phyloP scores from a whole-genome alignment of 37 sponge, comb jelly and placozoan species.

The Halisarca cf. caerulea region DNA sequence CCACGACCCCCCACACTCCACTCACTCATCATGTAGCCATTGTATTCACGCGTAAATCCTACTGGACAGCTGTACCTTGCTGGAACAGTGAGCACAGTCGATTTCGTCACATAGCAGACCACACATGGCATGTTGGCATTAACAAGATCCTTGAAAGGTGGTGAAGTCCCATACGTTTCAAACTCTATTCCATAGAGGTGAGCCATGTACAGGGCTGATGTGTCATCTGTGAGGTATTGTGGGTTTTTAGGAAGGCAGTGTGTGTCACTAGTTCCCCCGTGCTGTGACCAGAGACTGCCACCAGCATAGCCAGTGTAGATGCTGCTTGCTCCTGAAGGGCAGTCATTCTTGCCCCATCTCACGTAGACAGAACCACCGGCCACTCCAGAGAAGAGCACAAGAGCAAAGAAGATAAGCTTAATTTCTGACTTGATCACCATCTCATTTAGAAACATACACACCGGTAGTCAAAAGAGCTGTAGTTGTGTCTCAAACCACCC shows the following conservation, averaged over 20 bases:
- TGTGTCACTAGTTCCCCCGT: constrained; percentile 29
- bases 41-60: constrained; percentile 26
- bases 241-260: constrained; percentile 27
- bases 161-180: constrained; percentile 2
- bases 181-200: constrained; percentile 15
- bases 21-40: constrained; percentile 33
- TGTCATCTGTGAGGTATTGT: constrained; percentile 15
- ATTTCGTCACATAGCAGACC: constrained; percentile 5
- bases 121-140: constrained; percentile 26
- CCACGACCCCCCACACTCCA: neutral
- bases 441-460: no score
- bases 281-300: neutral
- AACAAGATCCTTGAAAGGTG: constrained; percentile 1
- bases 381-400: no score
- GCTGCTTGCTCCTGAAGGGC: neutral
- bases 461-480: no score
- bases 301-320: constrained; percentile 15
- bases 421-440: no score
- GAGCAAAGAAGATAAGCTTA: no score
- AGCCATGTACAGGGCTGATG: neutral
- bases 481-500: no score
- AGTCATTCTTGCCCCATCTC: constrained; percentile 27
- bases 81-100: constrained; percentile 6
- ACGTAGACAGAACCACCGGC: constrained; percentile 6
- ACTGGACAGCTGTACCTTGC: constrained; percentile 25